Percentiles rank a stretch among this genome's conserved stretches.
Evolutionary conservation across 2,888 invertebrate genomes (phyloP).

Genomic region (Phyto melanocephala): DNA sequence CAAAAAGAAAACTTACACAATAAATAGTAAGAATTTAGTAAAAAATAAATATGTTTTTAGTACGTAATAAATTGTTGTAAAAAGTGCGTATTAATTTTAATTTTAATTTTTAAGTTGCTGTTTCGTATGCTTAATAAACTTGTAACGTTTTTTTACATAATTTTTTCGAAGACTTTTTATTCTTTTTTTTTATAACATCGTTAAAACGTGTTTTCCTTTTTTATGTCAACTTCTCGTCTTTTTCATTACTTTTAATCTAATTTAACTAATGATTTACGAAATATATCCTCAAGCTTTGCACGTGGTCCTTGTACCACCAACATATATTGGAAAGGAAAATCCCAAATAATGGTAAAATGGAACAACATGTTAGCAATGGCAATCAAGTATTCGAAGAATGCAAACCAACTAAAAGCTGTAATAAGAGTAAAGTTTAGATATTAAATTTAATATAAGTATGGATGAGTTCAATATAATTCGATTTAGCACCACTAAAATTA

Average conservation of each 20-base stretch:
- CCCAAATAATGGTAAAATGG: constrained; percentile 91
- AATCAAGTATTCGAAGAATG: constrained; percentile 94
- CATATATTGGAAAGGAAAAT: constrained; percentile 90
- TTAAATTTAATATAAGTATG: not conserved
- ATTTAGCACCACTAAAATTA: too few species aligned
- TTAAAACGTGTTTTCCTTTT: constrained; percentile 4
- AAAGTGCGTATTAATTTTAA: constrained; percentile 24
- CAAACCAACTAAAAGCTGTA: constrained; percentile 96
- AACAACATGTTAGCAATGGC: constrained; percentile 95
- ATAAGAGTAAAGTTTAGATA: constrained; percentile 38
- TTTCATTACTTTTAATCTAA: constrained; percentile 34
- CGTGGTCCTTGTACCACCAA: constrained; percentile 84
- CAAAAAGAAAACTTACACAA: not conserved
- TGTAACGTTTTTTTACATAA: constrained; percentile 24
- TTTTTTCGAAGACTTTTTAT: constrained; percentile 46
- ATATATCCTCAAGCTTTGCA: constrained; percentile 75
- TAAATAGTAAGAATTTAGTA: not conserved
- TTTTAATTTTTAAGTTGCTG: not conserved
- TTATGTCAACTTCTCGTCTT: not conserved
- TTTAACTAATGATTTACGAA: constrained; percentile 60
- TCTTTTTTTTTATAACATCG: constrained; percentile 15
- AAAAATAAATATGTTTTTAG: not conserved
- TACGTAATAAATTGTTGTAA: constrained; percentile 6
- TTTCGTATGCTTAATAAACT: constrained; percentile 29
- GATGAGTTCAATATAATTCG: too few species aligned